phyloP scores from a whole-genome alignment of 2,888 invertebrate genomes.

The Craniophora ligustri region DNA sequence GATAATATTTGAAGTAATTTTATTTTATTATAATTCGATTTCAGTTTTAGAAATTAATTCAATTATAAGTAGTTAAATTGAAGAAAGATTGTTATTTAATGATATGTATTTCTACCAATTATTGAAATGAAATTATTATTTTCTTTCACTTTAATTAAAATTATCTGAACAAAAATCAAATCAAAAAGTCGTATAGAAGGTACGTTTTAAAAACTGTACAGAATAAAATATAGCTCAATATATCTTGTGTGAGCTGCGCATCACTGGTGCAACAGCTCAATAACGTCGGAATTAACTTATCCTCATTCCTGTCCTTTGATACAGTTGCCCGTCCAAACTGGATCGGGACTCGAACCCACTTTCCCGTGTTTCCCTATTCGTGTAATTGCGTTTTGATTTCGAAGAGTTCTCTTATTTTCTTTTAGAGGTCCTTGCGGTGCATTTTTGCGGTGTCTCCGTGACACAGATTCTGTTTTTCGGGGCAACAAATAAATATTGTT shows the following conservation, averaged over 20 bases:
- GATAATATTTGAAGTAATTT: too few relatives aligned
- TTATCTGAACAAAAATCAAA: too few relatives aligned
- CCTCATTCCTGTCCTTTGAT: slow-evolving; percentile 58
- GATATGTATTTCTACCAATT: too few relatives aligned
- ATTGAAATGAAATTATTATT: too few relatives aligned
- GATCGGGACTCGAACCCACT: slow-evolving; percentile 51
- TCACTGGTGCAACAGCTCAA: slow-evolving; percentile 27
- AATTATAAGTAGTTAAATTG: too few relatives aligned
- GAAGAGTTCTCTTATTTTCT: slow-evolving; percentile 31
- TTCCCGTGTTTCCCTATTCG: slow-evolving; percentile 42
- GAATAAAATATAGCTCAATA: background rate
- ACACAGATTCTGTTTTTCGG: slow-evolving; percentile 8
- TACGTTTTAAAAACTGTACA: background rate
- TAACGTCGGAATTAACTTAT: slow-evolving; percentile 58
- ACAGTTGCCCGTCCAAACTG: slow-evolving; percentile 60
- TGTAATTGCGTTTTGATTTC: slow-evolving; percentile 60
- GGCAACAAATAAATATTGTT: background rate
- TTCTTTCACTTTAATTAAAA: too few relatives aligned
- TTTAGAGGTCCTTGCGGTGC: slow-evolving; percentile 15
- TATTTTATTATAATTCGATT: too few relatives aligned
- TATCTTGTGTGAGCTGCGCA: slow-evolving; percentile 16
- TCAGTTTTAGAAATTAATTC: too few relatives aligned
- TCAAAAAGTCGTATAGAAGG: too few relatives aligned
- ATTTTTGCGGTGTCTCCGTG: slow-evolving; percentile 13
- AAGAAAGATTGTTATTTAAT: too few relatives aligned